phyloP scores from a whole-genome alignment of 1,140 invertebrate genomes.

The Drosophila erecta region DNA sequence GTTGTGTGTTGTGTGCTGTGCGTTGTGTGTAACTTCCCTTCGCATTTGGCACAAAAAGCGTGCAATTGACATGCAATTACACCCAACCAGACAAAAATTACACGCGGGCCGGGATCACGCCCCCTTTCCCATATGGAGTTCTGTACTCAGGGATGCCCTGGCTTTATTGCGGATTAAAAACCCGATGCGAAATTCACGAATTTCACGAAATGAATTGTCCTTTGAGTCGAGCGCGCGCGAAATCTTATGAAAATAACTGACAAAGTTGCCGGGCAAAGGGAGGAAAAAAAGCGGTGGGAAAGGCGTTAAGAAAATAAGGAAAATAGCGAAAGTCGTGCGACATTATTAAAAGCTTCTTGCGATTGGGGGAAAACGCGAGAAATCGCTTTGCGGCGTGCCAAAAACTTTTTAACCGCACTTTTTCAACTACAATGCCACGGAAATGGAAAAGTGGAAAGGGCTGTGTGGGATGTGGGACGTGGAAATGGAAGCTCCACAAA shows the following conservation, averaged over 20 bases:
- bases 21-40: slow-evolving; percentile 23
- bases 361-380: slow-evolving; percentile 56
- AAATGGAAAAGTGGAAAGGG: slow-evolving; percentile 71
- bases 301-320: slow-evolving; percentile 31
- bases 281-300: slow-evolving; percentile 1
- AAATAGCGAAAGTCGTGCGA: slow-evolving; percentile 53
- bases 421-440: slow-evolving; percentile 71
- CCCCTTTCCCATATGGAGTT: not conserved
- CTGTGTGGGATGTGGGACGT: not conserved
- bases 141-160: slow-evolving; percentile 13
- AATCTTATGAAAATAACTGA: slow-evolving; percentile 76
- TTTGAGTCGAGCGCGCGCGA: slow-evolving; percentile 50
- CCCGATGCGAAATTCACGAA: slow-evolving; percentile 50
- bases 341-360: slow-evolving; percentile 69
- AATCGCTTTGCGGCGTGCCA: slow-evolving; percentile 76
- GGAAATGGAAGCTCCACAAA: slow-evolving; percentile 44
- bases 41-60: slow-evolving; percentile 40
- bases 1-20: too few relatives aligned
- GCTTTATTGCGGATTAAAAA: slow-evolving; percentile 53
- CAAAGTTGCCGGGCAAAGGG: slow-evolving; percentile 30
- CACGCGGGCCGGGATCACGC: slow-evolving; percentile 3
- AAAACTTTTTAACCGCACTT: slow-evolving; percentile 76
- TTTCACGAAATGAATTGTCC: slow-evolving; percentile 56
- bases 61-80: slow-evolving; percentile 82
- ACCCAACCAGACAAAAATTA: slow-evolving; percentile 18